Evolutionary conservation across 2,888 invertebrate species (phyloP), one percentile per base, ranked within the genome.

Genomic region (Microctonus brassicae): DNA sequence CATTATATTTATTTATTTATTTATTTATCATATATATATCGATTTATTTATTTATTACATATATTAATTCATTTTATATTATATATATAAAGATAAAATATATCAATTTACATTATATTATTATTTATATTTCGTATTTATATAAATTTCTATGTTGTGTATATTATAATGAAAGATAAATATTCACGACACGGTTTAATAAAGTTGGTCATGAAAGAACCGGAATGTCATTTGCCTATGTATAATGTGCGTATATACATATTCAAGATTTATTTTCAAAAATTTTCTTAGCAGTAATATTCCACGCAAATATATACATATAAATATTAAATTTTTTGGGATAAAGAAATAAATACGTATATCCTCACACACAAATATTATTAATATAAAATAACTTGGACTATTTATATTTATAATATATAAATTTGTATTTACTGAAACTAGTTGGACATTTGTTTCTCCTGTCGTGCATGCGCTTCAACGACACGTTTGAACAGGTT

Each of bases 401-500:
- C n/a, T n/a, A n/a, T n/a, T n/a, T n/a, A n/a, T n/a, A n/a, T 36
- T 9, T 36, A 36, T 47, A 47, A 36, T 47, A 47, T 20, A 47
- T 20, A 39, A 39, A 47, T 47, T 17, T 47, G 17, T 47, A 47
- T 47, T 17, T 17, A 47, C 47, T 17, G 47, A 17, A 47, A 47
- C 47, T 17, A 47, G 47, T 47, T 17, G 17, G 17, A 17, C 17
- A 47, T 17, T 47, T 17, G 47, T 63, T 52, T 63, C 63, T 63
- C 52, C 33, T 22, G 3, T 29, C 6, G 26, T 63, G 26, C 22
- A 63, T 39, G 55, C 55, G 55, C 55, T 29, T 29, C 26, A 26
- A 63, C 63, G 39, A 63, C 63, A 47, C 63, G 47, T 29, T 24
- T 47, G 63, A 63, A 24, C 47, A 29, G 63, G 47, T 63, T 63